These are phyloP conservation scores for Lagopus muta DNA, from an alignment of 2,113 vertebrate genomes.

Conservation along the genomic window DNA sequence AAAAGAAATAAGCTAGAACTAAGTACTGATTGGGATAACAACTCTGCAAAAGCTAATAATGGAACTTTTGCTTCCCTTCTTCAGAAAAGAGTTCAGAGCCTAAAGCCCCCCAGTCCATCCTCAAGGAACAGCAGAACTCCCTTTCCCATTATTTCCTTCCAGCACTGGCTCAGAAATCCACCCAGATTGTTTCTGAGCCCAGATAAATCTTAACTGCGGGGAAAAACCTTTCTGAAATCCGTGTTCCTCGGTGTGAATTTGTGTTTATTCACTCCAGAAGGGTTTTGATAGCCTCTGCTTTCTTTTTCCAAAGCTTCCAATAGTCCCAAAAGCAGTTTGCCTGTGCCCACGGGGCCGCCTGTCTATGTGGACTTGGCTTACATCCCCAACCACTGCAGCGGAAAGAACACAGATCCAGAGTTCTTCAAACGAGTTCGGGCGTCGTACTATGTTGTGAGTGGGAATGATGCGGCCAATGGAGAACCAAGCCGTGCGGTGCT, in stretches of 20 bases:
- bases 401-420: constrained; percentile 95
- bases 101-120: background rate
- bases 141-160: background rate
- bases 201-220: background rate
- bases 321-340: constrained; percentile 58
- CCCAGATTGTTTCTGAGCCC: background rate
- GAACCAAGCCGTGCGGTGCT: constrained; percentile 93
- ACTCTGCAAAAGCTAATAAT: background rate
- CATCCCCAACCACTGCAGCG: constrained; percentile 97
- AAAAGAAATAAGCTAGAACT: background rate
- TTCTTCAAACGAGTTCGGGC: constrained; percentile 95
- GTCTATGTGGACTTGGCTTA: constrained; percentile 97
- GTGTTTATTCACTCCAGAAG: background rate
- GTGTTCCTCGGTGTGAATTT: background rate
- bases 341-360: constrained; percentile 78
- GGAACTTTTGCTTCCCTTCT: background rate
- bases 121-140: background rate
- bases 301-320: constrained; percentile 49
- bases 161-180: background rate
- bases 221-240: background rate
- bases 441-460: constrained; percentile 95
- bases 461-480: constrained; percentile 88
- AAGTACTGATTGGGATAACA: background rate
- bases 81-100: background rate
- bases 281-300: background rate